Evolutionary conservation across 2,113 vertebrate species (phyloP), one percentile per base, ranked within the genome.

Genomic region (Tamias sibiricus): DNA sequence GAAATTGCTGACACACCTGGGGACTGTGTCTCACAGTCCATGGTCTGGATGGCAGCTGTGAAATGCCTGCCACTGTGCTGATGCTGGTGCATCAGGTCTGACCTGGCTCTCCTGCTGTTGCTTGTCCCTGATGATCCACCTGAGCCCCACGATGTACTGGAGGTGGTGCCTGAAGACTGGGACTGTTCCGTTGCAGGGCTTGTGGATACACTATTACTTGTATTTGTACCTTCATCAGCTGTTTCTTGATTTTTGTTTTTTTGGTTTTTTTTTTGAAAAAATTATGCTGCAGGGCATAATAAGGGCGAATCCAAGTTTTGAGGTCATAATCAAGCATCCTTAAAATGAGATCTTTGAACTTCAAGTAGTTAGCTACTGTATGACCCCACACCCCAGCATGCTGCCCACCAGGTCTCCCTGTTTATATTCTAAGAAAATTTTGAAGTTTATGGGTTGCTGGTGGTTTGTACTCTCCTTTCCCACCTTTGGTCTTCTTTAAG

Each of bases 191-290:
- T 99, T 0, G 99, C 99, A 57, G 99, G 99, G 98, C 99, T 99
- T 0, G 99, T 99, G 87, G 99, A 99, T 96, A 99, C 99, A 66
- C 99, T 99, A 97, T 99, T 99, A 98, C 99, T 99, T 87, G 99
- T 99, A 95, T 99, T 99, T 98, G 99, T 99, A 98, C 99, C 99
- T 98, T 99, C 99, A 42, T 99, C 99, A 52, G 99, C 99, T 91
- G 99, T 99, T 98, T n/a, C n/a, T n/a, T n/a, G n/a, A n/a, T n/a
- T n/a, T n/a, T n/a, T n/a, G n/a, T n/a, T n/a, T n/a, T n/a, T n/a
- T n/a, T n/a, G n/a, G n/a, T n/a, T n/a, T n/a, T n/a, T n/a, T 99
- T 99, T 99, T 99, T 99, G 98, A 99, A 99, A 98, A 99, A 99
- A 98, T 99, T 99, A 98, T 99, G 99, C 99, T 99, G 99, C 96